Base-by-base conservation (phyloP, 1,140 invertebrate genomes). In the Euura saliciscinereae region DNA sequence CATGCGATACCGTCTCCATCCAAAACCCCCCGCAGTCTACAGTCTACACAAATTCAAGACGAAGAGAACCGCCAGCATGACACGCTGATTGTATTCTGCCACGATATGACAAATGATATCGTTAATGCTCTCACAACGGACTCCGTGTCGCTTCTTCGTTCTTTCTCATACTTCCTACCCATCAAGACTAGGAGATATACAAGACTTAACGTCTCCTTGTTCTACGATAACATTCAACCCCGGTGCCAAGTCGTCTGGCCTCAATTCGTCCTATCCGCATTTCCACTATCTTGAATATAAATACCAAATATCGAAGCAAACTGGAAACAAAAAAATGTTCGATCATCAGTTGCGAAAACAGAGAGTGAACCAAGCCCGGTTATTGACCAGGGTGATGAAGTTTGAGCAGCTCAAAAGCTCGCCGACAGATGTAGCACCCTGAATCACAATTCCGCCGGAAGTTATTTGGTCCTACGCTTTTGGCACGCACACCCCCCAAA, bases 21-120 rank as follows among this genome's bases (percentile, higher is more conserved):
- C 28, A 28, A 28, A 0, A 0, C 28, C 28, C 28, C 28, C 28
- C 28, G 28, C 28, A 28, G 28, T 28, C 28, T 28, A 28, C 28
- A 28, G 28, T 28, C 28, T 28, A 28, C 28, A 59, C 51, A 59
- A 3, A 28, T 28, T 59, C 51, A n/a, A 8, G 8, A 59, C 51
- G 51, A 59, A 6, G 51, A 8, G 51, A 59, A 59, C 51, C 51
- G 5, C 51, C 2, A 59, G 51, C 51, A 59, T 59, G 51, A 59
- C 51, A 59, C 51, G 51, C 51, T 59, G 51, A 59, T 59, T 59
- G 51, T 59, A 59, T 59, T 59, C 8, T 59, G 13, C 51, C 13
- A 8, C 51, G 51, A 59, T 28, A 28, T 59, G 51, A 59, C 51
- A 59, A 59, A 59, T 59, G 51, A 59, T 59, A 59, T 59, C 13